Conservation (phyloP, 2,113 vertebrate species). For the Corythaixoides concolor region DNA sequence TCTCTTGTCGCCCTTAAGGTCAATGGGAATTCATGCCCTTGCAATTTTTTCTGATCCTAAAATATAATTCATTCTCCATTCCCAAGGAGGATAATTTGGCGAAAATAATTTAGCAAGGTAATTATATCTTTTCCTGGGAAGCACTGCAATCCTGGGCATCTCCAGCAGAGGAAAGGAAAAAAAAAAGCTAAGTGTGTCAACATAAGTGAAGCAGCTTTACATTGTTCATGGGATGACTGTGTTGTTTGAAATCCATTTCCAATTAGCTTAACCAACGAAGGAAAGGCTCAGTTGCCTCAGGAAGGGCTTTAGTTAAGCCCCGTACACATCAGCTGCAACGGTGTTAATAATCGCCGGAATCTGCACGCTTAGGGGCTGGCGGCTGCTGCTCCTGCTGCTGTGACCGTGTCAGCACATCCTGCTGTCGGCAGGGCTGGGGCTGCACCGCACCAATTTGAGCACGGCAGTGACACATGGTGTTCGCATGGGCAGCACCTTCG, state of each 20-base stretch:
- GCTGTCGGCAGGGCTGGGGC: neutral
- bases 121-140: neutral
- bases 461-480: neutral
- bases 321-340: neutral
- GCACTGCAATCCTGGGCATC: neutral
- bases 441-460: neutral
- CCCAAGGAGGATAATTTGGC: neutral
- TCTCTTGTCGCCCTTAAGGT: conserved; percentile 22
- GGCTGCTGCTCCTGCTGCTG: neutral
- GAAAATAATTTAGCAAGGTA: neutral
- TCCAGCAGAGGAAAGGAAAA: neutral
- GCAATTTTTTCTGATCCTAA: conserved; percentile 49
- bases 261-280: conserved; percentile 38
- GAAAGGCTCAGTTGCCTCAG: conserved; percentile 17
- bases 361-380: neutral
- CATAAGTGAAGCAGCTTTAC: conserved; percentile 19
- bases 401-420: conserved; percentile 44
- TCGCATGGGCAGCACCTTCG: neutral
- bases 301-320: conserved; percentile 39
- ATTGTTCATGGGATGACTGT: neutral
- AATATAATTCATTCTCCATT: conserved; percentile 54
- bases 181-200: neutral
- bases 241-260: conserved; percentile 40
- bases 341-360: conserved; percentile 14
- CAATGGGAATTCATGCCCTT: conserved; percentile 48